Conservation (phyloP, 2,888 invertebrate species). For the Drosophila meridionalis region DNA sequence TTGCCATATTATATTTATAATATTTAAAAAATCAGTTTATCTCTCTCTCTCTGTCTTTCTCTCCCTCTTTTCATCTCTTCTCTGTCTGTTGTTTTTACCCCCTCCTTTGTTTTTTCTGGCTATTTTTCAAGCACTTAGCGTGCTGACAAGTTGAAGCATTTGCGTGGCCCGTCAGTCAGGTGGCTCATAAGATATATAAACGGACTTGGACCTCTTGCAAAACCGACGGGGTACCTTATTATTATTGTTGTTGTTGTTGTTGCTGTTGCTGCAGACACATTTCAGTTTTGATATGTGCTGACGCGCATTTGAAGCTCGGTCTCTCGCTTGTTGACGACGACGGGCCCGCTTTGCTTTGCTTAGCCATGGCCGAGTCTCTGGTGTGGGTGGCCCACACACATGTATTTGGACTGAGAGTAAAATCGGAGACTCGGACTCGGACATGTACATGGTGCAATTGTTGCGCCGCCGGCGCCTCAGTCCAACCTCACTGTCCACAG, state of each 20-base stretch:
- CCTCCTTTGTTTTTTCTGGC: slow-evolving; percentile 36
- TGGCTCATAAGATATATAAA: slow-evolving; percentile 61
- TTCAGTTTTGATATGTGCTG: slow-evolving; percentile 76
- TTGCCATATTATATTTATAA: slow-evolving; percentile 58
- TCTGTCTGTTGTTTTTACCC: slow-evolving; percentile 15
- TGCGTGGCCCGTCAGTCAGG: slow-evolving; percentile 74
- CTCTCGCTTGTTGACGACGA: slow-evolving; percentile 73
- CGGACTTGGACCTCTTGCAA: slow-evolving; percentile 65
- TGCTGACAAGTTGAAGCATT: slow-evolving; percentile 81
- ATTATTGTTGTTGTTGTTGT: slow-evolving; percentile 39
- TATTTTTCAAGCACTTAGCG: slow-evolving; percentile 76
- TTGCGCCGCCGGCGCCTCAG: slow-evolving; percentile 71
- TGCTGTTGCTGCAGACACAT: slow-evolving; percentile 58
- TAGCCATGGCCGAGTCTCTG: slow-evolving; percentile 55
- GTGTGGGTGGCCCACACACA: slow-evolving; percentile 80
- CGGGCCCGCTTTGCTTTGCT: slow-evolving; percentile 59
- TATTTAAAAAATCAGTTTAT: slow-evolving; percentile 54
- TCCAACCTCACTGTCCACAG: slow-evolving; percentile 16
- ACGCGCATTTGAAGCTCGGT: slow-evolving; percentile 70
- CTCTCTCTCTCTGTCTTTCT: not conserved
- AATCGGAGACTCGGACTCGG: slow-evolving; percentile 41
- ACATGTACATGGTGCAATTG: slow-evolving; percentile 75
- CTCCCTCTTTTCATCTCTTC: not conserved
- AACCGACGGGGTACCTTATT: slow-evolving; percentile 49
- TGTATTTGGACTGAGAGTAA: slow-evolving; percentile 10